These are phyloP conservation scores for Ophioninae sp. DNA, from an alignment of 2,888 invertebrate species.

Conservation along the genomic window DNA sequence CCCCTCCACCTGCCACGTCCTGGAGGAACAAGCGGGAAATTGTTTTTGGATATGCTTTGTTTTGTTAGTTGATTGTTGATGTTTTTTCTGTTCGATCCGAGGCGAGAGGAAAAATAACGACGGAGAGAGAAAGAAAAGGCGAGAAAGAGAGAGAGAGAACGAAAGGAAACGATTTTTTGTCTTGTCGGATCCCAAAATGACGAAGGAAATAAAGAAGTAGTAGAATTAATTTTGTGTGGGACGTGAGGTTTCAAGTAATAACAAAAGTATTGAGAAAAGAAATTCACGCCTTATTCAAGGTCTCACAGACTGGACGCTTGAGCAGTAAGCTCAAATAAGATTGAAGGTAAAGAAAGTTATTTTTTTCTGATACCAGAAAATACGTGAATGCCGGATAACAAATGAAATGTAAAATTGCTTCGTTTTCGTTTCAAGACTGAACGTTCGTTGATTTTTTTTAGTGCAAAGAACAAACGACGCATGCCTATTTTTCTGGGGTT, in stretches of 20 bases:
- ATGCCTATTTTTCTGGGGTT: not conserved
- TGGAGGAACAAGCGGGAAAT: constrained; percentile 79
- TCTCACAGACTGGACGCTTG: no score
- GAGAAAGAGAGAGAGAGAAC: constrained; percentile 16
- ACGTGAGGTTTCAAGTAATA: no score
- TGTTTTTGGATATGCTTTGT: constrained; percentile 74
- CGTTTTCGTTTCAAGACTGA: not conserved
- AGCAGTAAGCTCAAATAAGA: no score
- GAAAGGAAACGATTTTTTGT: not conserved
- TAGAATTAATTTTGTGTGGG: no score
- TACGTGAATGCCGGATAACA: not conserved
- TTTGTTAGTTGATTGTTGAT: constrained; percentile 69
- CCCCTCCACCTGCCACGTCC: constrained; percentile 80
- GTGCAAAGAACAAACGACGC: no score
- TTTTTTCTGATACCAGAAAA: no score
- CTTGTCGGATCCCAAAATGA: not conserved
- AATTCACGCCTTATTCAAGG: no score
- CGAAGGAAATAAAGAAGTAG: not conserved
- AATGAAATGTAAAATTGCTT: not conserved
- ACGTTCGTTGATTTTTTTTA: not conserved
- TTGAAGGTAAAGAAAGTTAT: no score
- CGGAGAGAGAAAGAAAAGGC: constrained; percentile 21
- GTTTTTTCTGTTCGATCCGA: constrained; percentile 40
- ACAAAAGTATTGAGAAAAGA: no score
- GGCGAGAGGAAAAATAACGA: constrained; percentile 34